These are phyloP conservation scores for Gobio occitaniae DNA, from an alignment of 2,797 vertebrate species.

Conservation along the genomic window DNA sequence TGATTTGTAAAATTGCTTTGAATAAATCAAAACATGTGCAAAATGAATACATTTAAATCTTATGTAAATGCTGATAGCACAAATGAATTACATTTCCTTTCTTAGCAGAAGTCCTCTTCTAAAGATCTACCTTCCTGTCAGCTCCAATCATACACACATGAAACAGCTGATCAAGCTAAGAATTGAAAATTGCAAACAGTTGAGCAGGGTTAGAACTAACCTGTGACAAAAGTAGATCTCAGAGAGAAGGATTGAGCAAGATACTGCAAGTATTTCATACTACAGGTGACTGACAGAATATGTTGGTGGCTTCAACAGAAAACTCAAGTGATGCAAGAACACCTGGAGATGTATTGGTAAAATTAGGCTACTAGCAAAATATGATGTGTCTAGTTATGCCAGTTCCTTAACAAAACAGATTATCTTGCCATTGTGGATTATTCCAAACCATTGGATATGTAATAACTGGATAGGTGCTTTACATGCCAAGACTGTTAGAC, in stretches of 20 bases:
- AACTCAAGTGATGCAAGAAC: background rate
- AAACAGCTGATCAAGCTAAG: background rate
- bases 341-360: background rate
- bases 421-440: background rate
- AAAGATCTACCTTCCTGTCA: background rate
- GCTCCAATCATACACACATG: background rate
- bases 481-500: background rate
- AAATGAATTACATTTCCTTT: background rate
- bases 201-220: background rate
- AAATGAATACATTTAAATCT: background rate
- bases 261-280: background rate
- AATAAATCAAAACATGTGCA: background rate
- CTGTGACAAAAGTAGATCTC: background rate
- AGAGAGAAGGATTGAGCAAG: background rate
- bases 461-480: background rate
- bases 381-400: background rate
- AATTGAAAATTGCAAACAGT: background rate
- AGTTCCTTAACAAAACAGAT: background rate
- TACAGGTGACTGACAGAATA: background rate
- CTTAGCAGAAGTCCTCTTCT: background rate
- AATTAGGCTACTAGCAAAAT: background rate
- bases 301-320: background rate
- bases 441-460: background rate
- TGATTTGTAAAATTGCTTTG: background rate
- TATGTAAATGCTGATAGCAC: background rate